Evolutionary conservation across 2,888 invertebrate species (phyloP), one percentile per base, ranked within the genome.

Genomic region (Caradrina clavipalpis): DNA sequence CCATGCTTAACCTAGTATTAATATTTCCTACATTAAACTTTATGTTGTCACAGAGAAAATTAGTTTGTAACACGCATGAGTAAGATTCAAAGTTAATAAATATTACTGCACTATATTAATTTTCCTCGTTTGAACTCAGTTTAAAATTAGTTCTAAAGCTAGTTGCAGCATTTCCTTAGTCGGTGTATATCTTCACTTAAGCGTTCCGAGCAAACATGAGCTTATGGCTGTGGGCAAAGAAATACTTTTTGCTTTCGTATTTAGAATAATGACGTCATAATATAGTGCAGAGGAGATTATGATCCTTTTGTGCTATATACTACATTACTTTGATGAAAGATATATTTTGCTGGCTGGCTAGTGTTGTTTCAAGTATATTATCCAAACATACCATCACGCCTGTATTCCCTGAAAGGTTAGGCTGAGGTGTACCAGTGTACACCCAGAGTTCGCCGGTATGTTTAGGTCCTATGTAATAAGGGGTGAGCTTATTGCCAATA

Each of bases 111-210:
- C 31, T 78, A 75, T 76, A 78, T 81, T 78, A 73, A 76, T 73
- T 69, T 76, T 72, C 57, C 39, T 50, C 51, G 69, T 54, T 57
- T 65, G 53, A 63, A 68, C 68, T 69, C 59, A 7, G 53, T 53
- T 53, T 70, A 64, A 78, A 78, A 80, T 82, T 81, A 81, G 65
- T 81, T 78, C 57, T 65, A 56, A 66, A 70, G 63, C 59, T 67
- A 60, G 22, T 62, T 45, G 45, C 6, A 50, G 50, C 15, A 51
- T 67, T 55, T 50, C 63, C 55, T 45, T 54, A 50, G 47, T 68
- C 50, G 11, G 58, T 58, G 54, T 61, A 75, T 70, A 75, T 70
- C 58, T 65, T 59, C 26, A 55, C 22, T 60, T 50, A 8, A 60
- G 26, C 26, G 39, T 60, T 21, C 53, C 26, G 11, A 60, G 35